Percentiles rank a stretch among this genome's conserved stretches.
Evolutionary conservation across 2,113 vertebrate genomes (phyloP).

Genomic region (Microtus richardsoni): DNA sequence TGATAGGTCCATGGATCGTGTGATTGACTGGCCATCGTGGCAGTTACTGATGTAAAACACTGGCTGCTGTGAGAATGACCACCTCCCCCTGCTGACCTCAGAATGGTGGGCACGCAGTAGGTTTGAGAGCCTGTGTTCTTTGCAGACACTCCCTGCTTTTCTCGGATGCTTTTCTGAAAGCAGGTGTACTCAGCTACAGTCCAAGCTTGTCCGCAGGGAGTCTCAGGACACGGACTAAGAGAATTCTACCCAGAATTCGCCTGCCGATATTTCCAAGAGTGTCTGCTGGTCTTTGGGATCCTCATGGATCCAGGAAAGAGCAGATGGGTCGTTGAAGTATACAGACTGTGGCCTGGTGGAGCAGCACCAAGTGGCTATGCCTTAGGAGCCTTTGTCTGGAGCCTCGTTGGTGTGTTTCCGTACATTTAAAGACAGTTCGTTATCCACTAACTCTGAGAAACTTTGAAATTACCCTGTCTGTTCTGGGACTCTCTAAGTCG

Average conservation of each 20-base stretch:
- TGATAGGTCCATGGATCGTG: background rate
- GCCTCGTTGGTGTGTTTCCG: background rate
- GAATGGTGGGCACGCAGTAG: background rate
- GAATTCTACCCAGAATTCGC: background rate
- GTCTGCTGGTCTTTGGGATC: accelerated
- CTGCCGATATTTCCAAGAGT: background rate
- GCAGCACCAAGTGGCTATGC: background rate
- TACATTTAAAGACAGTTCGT: background rate
- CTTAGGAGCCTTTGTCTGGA: background rate
- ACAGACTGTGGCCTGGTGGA: background rate
- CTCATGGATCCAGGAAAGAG: background rate
- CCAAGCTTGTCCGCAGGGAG: background rate
- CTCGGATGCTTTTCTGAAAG: background rate
- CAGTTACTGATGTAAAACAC: background rate
- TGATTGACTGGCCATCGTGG: too few relatives aligned
- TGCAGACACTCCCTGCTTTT: background rate
- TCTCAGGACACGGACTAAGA: background rate
- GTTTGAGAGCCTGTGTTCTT: accelerated
- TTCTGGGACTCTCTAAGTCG: background rate
- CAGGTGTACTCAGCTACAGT: background rate
- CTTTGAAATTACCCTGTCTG: background rate
- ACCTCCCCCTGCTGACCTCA: background rate
- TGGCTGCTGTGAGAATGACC: too few relatives aligned
- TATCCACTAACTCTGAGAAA: background rate
- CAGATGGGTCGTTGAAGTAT: background rate